These are phyloP conservation scores for Sebastiscus albofasciatus DNA, from an alignment of 2,797 vertebrate genomes.

Conservation along the genomic window DNA sequence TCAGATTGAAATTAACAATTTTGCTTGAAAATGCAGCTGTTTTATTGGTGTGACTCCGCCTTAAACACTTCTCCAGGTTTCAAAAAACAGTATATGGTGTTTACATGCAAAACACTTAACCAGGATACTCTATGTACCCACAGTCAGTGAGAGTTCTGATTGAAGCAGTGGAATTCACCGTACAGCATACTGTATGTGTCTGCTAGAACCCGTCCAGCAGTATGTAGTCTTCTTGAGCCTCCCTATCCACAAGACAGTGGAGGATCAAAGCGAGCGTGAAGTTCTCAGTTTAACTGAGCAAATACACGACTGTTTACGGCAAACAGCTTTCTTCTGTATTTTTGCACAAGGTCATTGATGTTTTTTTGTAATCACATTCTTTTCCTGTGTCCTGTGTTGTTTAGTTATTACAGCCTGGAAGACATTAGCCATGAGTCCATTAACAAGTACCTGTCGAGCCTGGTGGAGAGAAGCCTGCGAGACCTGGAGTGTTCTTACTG, in stretches of 20 bases:
- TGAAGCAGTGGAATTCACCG: not conserved
- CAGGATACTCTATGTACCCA: not conserved
- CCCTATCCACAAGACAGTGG: not conserved
- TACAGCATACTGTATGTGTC: not conserved
- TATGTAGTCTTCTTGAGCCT: not conserved
- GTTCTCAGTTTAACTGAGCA: not conserved
- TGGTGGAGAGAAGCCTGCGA: conserved; percentile 91
- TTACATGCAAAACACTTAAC: not conserved
- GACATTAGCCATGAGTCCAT: conserved; percentile 91
- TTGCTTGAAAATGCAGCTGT: too few species aligned
- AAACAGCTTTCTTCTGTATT: not conserved
- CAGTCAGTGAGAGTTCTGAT: not conserved
- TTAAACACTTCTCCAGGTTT: not conserved
- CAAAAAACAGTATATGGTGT: not conserved
- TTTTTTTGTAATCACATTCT: not conserved
- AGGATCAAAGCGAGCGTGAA: too few species aligned
- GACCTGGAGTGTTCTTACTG: conserved; percentile 95
- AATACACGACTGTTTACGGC: not conserved
- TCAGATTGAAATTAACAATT: too few species aligned
- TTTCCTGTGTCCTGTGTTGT: conserved; percentile 24
- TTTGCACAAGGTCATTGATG: not conserved
- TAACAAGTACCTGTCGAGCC: conserved; percentile 92
- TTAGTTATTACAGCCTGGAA: conserved; percentile 94
- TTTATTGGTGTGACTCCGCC: not conserved
- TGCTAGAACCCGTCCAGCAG: not conserved